phyloP scores from a whole-genome alignment of 2,113 vertebrate species.

The Chlamydotis undulata region DNA sequence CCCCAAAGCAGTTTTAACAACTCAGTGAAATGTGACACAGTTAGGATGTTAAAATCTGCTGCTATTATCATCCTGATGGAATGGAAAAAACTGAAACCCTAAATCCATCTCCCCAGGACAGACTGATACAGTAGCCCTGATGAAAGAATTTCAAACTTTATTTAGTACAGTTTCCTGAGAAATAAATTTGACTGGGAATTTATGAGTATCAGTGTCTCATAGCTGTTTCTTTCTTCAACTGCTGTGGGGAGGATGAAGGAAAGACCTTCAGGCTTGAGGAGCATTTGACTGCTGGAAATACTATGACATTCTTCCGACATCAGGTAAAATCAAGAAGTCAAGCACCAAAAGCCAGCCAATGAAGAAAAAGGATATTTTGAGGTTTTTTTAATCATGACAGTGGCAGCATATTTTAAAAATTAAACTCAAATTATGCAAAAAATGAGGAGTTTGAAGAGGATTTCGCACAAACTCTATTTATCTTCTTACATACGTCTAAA shows the following conservation, averaged over 20 bases:
- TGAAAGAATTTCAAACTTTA: background rate
- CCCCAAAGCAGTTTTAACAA: conserved; percentile 11
- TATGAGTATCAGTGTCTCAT: background rate
- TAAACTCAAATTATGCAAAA: background rate
- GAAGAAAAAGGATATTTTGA: background rate
- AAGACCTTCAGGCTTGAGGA: background rate
- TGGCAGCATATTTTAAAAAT: background rate
- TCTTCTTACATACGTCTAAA: background rate
- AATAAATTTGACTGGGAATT: background rate
- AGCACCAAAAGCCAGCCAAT: background rate
- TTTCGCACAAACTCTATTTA: background rate
- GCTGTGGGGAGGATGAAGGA: background rate
- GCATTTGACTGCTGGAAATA: background rate
- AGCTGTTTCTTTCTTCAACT: background rate
- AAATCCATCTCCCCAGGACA: background rate
- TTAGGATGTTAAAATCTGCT: conserved; percentile 16
- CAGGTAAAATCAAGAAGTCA: background rate
- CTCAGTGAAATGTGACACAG: background rate
- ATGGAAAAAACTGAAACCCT: background rate
- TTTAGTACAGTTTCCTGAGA: background rate
- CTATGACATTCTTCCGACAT: background rate
- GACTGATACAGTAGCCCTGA: background rate
- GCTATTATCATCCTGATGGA: background rate
- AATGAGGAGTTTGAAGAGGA: background rate
- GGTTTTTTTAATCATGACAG: background rate